A percentile compares a stretch with the other conserved stretches of the same genome.
phyloP scores from a whole-genome alignment of 2,113 vertebrate genomes.

The Elanus axillaris region DNA sequence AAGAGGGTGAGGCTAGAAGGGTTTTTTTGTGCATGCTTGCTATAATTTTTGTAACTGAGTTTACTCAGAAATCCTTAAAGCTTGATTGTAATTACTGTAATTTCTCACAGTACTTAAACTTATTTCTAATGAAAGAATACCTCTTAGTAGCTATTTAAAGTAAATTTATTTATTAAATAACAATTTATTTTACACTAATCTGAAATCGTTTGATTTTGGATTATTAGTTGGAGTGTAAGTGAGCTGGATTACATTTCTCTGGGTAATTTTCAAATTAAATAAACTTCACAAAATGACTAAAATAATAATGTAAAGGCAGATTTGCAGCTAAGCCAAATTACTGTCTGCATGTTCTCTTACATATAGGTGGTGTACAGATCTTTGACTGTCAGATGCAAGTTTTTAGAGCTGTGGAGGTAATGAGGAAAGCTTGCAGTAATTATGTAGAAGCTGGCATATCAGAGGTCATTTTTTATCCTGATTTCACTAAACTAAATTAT shows the following conservation, averaged over 20 bases:
- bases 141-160: constrained; percentile 10
- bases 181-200: neutral
- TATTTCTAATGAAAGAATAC: constrained; percentile 37
- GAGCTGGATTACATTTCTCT: neutral
- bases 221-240: neutral
- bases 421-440: neutral
- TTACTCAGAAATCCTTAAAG: constrained; percentile 8
- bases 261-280: neutral
- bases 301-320: neutral
- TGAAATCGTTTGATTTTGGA: neutral
- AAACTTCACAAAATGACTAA: neutral
- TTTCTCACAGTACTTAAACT: constrained; percentile 35
- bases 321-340: neutral
- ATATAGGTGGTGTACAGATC: neutral
- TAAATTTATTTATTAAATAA: constrained; percentile 18
- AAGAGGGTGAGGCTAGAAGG: neutral
- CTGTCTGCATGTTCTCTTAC: neutral
- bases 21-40: neutral
- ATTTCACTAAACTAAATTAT: neutral
- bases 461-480: neutral
- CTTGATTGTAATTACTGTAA: constrained; percentile 1
- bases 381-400: neutral
- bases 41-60: neutral
- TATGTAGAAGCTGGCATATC: neutral
- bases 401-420: neutral